These are phyloP conservation scores for Prochilodus magdalenae DNA, from an alignment of 2,113 vertebrate species.

Conservation along the genomic window DNA sequence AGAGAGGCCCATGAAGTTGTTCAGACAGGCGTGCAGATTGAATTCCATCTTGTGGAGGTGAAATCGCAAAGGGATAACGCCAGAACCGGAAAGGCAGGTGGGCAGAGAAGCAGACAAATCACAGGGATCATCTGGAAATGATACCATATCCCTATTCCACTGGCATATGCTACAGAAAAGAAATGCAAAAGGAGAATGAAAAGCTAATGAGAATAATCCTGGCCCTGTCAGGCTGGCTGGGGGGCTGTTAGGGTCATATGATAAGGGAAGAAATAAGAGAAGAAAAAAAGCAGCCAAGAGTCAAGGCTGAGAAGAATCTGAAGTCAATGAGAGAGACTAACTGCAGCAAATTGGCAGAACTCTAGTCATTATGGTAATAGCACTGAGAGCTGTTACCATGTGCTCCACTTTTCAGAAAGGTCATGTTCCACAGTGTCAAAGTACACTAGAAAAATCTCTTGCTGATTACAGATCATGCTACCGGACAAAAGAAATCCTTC, in stretches of 20 bases:
- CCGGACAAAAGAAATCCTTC: background rate
- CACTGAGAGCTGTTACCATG: conserved; percentile 4
- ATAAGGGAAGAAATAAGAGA: background rate
- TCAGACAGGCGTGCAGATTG: conserved; percentile 18
- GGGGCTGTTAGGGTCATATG: background rate
- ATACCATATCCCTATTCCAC: background rate
- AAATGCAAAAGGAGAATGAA: background rate
- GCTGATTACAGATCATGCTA: conserved; percentile 4
- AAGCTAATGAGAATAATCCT: background rate
- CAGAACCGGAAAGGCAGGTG: background rate
- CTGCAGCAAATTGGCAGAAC: background rate
- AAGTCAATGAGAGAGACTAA: background rate
- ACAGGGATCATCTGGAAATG: background rate
- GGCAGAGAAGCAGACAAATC: background rate
- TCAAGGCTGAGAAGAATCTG: background rate
- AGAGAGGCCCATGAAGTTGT: background rate
- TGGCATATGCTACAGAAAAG: background rate
- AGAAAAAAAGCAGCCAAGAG: background rate
- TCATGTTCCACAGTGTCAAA: background rate
- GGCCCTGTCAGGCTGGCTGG: background rate
- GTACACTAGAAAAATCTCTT: background rate
- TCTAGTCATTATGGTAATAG: conserved; percentile 25
- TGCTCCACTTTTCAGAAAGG: background rate
- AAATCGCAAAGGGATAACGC: background rate
- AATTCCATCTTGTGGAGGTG: background rate